Conservation (phyloP, 2,888 invertebrate genomes). For the Achlya flavicornis region DNA sequence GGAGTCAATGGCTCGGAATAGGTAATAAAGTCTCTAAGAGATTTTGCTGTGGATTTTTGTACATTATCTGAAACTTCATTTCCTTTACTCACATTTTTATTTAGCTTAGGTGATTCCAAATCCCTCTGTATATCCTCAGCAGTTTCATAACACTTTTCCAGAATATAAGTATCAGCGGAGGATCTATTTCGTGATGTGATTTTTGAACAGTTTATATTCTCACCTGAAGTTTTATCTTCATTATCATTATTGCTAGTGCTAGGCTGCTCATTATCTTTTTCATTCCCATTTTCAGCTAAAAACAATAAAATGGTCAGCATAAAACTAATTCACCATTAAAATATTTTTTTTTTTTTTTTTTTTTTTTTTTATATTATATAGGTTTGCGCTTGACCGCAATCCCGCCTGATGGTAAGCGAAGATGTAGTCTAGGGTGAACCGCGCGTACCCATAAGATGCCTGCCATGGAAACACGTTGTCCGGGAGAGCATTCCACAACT, state of each 20-base stretch:
- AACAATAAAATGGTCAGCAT: constrained; percentile 22
- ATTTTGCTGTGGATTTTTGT: constrained; percentile 33
- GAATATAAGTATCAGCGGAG: constrained; percentile 68
- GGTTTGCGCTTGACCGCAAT: too few relatives aligned
- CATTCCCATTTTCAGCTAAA: constrained; percentile 46
- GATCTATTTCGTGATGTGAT: constrained; percentile 57
- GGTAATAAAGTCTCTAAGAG: constrained; percentile 61
- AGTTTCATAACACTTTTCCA: constrained; percentile 61
- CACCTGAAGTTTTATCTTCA: constrained; percentile 61
- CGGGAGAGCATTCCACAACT: too few relatives aligned
- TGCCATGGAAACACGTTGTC: too few relatives aligned
- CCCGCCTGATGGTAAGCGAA: too few relatives aligned
- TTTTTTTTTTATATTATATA: too few relatives aligned
- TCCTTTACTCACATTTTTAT: constrained; percentile 23
- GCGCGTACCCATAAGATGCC: too few relatives aligned
- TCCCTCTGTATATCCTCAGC: constrained; percentile 60
- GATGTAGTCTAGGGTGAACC: too few relatives aligned
- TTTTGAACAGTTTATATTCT: constrained; percentile 59
- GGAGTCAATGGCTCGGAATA: constrained; percentile 67
- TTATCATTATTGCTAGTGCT: constrained; percentile 30
- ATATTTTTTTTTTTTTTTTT: too few relatives aligned
- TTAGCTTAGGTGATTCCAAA: constrained; percentile 44
- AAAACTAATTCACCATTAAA: background rate
- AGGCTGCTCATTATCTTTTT: constrained; percentile 13
- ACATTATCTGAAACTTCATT: background rate